phyloP scores from a whole-genome alignment of 2,797 vertebrate species.

The Siniperca scherzeri region DNA sequence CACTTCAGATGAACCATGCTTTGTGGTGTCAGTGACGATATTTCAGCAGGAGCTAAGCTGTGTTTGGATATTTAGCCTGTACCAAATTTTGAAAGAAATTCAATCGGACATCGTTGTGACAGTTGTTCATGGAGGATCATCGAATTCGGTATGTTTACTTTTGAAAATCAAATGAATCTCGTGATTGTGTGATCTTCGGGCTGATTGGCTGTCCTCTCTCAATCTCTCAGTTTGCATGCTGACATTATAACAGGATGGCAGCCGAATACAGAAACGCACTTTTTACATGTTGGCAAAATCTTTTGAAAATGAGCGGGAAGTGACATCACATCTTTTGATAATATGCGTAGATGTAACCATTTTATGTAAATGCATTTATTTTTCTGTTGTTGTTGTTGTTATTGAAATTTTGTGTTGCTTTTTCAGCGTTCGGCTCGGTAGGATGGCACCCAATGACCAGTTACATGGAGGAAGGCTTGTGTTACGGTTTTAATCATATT shows the following conservation, averaged over 20 bases:
- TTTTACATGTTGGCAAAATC: slow-evolving; percentile 14
- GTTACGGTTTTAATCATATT: slow-evolving; percentile 19
- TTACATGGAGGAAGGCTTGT: slow-evolving; percentile 20
- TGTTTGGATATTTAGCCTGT: neutral
- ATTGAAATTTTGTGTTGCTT: neutral
- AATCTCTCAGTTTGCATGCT: neutral
- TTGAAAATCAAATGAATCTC: slow-evolving; percentile 3
- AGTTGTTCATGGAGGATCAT: slow-evolving; percentile 15
- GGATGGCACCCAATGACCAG: neutral
- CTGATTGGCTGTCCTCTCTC: neutral
- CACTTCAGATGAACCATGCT: neutral
- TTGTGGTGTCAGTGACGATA: slow-evolving; percentile 1
- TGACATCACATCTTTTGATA: slow-evolving; percentile 58
- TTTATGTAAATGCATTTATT: neutral
- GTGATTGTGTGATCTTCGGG: neutral
- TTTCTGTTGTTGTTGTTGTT: neutral
- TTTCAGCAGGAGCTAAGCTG: neutral
- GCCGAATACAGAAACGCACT: neutral
- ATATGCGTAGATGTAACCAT: slow-evolving; percentile 18
- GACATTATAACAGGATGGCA: neutral
- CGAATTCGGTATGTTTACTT: slow-evolving; percentile 27
- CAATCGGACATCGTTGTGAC: slow-evolving; percentile 13
- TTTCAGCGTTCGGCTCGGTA: neutral
- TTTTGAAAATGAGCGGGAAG: slow-evolving; percentile 85
- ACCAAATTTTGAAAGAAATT: neutral